A percentile compares a stretch with the other conserved stretches of the same genome.
Conservation (phyloP, 1,140 invertebrate genomes). For the Phthorimaea operculella region DNA sequence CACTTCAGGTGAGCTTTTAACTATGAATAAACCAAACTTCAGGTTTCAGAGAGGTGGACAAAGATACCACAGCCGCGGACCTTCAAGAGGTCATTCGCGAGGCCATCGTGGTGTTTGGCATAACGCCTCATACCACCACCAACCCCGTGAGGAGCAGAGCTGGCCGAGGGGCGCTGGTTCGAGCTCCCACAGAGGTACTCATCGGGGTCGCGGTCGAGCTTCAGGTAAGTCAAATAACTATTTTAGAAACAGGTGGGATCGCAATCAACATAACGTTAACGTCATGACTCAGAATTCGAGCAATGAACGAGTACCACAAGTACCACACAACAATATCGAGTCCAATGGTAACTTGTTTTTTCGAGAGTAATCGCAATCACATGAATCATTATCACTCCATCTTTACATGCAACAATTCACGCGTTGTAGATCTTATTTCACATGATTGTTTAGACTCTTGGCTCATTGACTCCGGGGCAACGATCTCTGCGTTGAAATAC, state of each 20-base stretch:
- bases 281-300: background rate
- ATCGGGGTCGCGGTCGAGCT: background rate
- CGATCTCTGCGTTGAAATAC: constrained; percentile 20
- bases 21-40: background rate
- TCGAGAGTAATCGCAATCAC: constrained; percentile 12
- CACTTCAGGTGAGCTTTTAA: background rate
- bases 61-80: background rate
- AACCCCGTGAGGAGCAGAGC: background rate
- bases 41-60: background rate
- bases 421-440: background rate
- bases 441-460: background rate
- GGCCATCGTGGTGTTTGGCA: background rate
- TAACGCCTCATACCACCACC: background rate
- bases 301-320: background rate
- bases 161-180: background rate
- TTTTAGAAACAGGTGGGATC: background rate
- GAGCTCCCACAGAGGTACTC: background rate
- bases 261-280: constrained; percentile 1
- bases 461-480: constrained; percentile 19
- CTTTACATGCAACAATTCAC: background rate
- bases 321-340: background rate
- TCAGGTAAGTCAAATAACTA: background rate
- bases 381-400: constrained; percentile 5
- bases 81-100: background rate
- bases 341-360: constrained; percentile 12